A percentile compares a stretch with the other conserved stretches of the same genome.
These are phyloP conservation scores for Dioctria linearis DNA, from an alignment of 2,888 invertebrate species.

Conservation along the genomic window DNA sequence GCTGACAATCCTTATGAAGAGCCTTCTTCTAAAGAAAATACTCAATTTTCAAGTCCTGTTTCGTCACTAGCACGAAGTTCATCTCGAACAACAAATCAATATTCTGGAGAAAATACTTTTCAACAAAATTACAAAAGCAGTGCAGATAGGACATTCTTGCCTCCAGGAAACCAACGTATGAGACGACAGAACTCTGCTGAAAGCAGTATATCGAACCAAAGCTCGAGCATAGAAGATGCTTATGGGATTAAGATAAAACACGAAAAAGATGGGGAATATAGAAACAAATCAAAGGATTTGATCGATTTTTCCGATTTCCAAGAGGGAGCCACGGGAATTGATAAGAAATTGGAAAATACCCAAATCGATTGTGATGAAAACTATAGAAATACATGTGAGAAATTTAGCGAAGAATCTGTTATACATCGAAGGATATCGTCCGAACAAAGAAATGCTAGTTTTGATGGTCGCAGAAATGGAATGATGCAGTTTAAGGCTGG, in stretches of 20 bases:
- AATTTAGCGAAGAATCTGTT: slow-evolving; percentile 64
- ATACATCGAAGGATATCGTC: slow-evolving; percentile 67
- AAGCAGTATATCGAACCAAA: slow-evolving; percentile 71
- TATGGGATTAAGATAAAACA: slow-evolving; percentile 56
- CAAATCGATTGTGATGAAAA: slow-evolving; percentile 55
- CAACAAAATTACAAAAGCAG: slow-evolving; percentile 70
- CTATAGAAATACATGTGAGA: slow-evolving; percentile 55
- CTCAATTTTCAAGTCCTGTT: slow-evolving; percentile 57
- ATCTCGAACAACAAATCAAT: slow-evolving; percentile 68
- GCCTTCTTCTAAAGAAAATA: slow-evolving; percentile 55
- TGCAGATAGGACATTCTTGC: slow-evolving; percentile 65
- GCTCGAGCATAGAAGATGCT: slow-evolving; percentile 67
- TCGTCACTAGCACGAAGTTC: slow-evolving; percentile 69
- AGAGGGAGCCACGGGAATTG: slow-evolving; percentile 60
- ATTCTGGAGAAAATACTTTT: slow-evolving; percentile 67
- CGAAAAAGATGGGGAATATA: slow-evolving; percentile 60
- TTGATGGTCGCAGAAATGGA: slow-evolving; percentile 70
- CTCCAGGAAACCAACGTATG: slow-evolving; percentile 64
- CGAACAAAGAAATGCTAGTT: slow-evolving; percentile 67
- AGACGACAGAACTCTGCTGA: slow-evolving; percentile 70
- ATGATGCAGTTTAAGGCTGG: slow-evolving; percentile 62
- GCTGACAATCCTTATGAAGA: slow-evolving; percentile 67
- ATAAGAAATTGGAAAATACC: slow-evolving; percentile 52
- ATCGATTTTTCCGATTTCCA: slow-evolving; percentile 69
- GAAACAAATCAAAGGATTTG: slow-evolving; percentile 63